A percentile compares a stretch with the other conserved stretches of the same genome.
Evolutionary conservation across 2,797 vertebrate species (phyloP).

Genomic region (Lepilemur ruficaudatus): DNA sequence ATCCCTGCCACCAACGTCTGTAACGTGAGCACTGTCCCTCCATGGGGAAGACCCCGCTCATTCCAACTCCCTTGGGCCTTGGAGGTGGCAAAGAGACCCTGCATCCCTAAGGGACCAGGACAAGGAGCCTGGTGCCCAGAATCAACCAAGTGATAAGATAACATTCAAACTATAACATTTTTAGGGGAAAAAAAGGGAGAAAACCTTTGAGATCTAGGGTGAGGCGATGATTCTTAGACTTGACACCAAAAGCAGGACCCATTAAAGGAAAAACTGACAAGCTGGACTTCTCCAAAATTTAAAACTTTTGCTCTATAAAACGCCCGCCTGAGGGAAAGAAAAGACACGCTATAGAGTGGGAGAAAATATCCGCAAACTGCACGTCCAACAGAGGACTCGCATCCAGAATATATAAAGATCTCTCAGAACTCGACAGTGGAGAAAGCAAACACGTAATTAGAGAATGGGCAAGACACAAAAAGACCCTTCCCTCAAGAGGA

Average conservation of each 20-base stretch:
- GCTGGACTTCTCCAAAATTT: background rate
- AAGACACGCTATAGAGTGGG: background rate
- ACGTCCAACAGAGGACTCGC: background rate
- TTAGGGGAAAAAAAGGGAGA: background rate
- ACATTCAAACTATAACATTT: background rate
- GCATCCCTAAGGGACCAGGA: background rate
- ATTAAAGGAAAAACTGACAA: background rate
- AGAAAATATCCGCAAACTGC: no score
- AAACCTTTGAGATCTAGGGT: background rate
- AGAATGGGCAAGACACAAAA: background rate
- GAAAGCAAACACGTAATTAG: background rate
- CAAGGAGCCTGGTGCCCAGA: background rate
- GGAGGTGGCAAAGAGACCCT: no score
- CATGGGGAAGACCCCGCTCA: background rate
- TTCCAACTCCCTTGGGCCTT: background rate
- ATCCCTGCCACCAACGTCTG: background rate
- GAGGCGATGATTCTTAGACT: background rate
- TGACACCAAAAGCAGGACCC: background rate
- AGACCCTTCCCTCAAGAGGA: background rate
- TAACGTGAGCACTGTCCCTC: rapidly evolving
- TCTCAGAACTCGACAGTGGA: background rate
- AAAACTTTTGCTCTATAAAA: background rate
- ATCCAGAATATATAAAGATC: rapidly evolving
- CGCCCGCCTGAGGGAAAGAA: no score
- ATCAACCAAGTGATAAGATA: background rate